These are phyloP conservation scores for Porphyrio hochstetteri DNA, from an alignment of 2,113 vertebrate genomes.

Conservation along the genomic window DNA sequence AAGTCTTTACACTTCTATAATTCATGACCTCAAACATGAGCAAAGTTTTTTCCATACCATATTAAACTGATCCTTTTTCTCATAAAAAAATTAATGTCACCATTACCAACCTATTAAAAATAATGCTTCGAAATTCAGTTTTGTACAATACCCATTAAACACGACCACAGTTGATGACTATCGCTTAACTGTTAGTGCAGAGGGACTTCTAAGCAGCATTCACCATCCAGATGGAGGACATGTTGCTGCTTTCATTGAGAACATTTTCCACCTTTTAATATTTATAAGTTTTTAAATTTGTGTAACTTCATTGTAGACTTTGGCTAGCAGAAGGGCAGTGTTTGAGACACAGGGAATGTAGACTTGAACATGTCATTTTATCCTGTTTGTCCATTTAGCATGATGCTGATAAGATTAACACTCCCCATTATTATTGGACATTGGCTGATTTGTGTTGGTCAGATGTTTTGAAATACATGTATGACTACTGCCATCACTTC, in stretches of 20 bases:
- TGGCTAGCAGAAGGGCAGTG: not conserved
- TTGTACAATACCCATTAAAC: not conserved
- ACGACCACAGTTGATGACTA: not conserved
- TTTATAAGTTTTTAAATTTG: accelerated
- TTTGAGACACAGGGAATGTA: not conserved
- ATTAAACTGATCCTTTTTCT: not conserved
- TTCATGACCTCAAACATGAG: accelerated
- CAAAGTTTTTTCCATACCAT: not conserved
- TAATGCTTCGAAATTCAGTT: not conserved
- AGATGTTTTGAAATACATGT: not conserved
- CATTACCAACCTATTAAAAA: not conserved
- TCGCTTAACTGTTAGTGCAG: not conserved
- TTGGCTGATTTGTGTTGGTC: not conserved
- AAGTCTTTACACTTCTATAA: not conserved
- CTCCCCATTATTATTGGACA: not conserved
- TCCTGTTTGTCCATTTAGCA: not conserved
- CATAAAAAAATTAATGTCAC: not conserved
- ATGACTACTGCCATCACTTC: not conserved
- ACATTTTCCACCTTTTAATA: not conserved
- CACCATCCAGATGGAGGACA: not conserved
- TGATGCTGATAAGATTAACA: not conserved
- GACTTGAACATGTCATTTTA: not conserved
- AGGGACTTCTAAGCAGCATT: not conserved
- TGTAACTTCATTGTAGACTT: not conserved
- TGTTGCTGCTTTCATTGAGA: not conserved